Base-by-base conservation (phyloP, 2,888 invertebrate genomes). In the Crocallis elinguaria region DNA sequence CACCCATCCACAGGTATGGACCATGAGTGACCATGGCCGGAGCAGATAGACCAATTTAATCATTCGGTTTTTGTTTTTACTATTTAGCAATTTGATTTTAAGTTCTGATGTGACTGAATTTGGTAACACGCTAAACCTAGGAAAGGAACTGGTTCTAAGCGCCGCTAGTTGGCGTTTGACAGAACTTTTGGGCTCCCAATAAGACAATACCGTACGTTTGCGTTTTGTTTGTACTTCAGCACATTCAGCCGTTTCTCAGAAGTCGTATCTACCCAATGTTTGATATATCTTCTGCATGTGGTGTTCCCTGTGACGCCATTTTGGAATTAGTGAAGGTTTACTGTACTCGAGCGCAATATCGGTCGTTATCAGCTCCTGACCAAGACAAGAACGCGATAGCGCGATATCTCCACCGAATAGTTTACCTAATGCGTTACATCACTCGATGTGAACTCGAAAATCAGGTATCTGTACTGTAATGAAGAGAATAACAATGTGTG, bases 1-100 rank as follows among this genome's bases (percentile, higher is more conserved):
- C 79, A 82, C 77, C 79, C 79, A 82, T 75, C 81, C 78, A 77
- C 79, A 83, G 87, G 89, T 88, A 70, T n/a, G 17, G 13, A 21
- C 2, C n/a, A n/a, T n/a, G n/a, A n/a, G n/a, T n/a, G n/a, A n/a
- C n/a, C n/a, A n/a, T n/a, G n/a, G n/a, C n/a, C n/a, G n/a, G n/a
- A n/a, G n/a, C n/a, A n/a, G n/a, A n/a, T n/a, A n/a, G n/a, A n/a
- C n/a, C n/a, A n/a, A n/a, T n/a, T n/a, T n/a, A n/a, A n/a, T n/a
- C n/a, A n/a, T n/a, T n/a, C n/a, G n/a, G n/a, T n/a, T n/a, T n/a
- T n/a, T n/a, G n/a, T n/a, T n/a, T n/a, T n/a, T n/a, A n/a, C n/a
- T n/a, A n/a, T n/a, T n/a, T n/a, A n/a, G n/a, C n/a, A n/a, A n/a
- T n/a, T n/a, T n/a, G n/a, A n/a, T n/a, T n/a, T n/a, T n/a, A n/a